Base-by-base conservation (phyloP, 2,888 invertebrate genomes). In the Prosopocoilus inquinatus region DNA sequence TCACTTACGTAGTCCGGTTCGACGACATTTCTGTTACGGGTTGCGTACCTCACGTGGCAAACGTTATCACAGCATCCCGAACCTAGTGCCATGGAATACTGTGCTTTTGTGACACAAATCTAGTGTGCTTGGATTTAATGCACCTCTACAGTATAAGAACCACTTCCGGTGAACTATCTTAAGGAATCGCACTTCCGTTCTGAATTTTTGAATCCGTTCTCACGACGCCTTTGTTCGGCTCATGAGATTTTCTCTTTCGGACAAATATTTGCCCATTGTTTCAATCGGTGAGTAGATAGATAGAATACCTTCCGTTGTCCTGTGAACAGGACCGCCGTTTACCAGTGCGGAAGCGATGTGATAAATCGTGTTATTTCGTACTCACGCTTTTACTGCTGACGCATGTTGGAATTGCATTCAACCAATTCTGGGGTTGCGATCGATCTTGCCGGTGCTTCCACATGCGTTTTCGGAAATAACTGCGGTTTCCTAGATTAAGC, bases 31-130 rank as follows among this genome's bases (percentile, higher is more conserved):
- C 20, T 28, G 20, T 28, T 28, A 28, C 20, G 20, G 58, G 58
- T 54, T 58, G 57, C 59, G 59, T 56, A 55, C 39, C 63, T 67
- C 68, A 69, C 67, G 67, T 67, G 67, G 67, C 68, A 68, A 64
- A 62, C 58, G 55, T 58, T 61, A 62, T 50, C 43, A 45, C 38
- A 39, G 45, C 45, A 32, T 50, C 41, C 39, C 33, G 9, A 12
- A 15, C 39, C 50, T 48, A 60, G 63, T 61, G 59, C 60, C 53
- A 63, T 63, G 63, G 63, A 49, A 59, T 60, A 53, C 45, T 54
- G 35, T 48, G 53, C 45, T 44, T 28, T 45, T 34, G 51, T 52
- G 51, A 46, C 51, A 46, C 51, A 28, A 15, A 41, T n/a, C 7
- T 41, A 41, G 41, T 41, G 41, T 16, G 9, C 16, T 11, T 41